Evolutionary conservation across 2,888 invertebrate genomes (phyloP).

Genomic region (Tetragonula carbonaria): DNA sequence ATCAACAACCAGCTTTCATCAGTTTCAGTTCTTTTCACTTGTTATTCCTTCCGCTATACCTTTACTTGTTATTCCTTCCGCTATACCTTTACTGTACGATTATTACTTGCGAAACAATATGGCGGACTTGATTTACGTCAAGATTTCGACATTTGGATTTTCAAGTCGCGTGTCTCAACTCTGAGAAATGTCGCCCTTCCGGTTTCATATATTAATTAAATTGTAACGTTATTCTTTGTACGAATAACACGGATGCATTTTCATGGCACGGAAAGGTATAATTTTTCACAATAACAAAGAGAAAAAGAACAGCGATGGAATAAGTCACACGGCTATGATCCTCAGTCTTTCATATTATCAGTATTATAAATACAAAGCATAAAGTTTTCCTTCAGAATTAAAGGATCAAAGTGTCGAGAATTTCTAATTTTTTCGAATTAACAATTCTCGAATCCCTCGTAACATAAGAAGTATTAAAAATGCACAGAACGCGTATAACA

Average conservation of each 20-base stretch:
- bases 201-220: not conserved
- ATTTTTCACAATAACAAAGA: not conserved
- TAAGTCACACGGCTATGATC: not conserved
- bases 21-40: not conserved
- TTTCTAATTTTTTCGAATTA: too few species aligned
- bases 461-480: too few species aligned
- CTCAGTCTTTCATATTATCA: not conserved
- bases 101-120: not conserved
- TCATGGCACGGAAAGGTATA: not conserved
- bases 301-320: not conserved
- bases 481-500: too few species aligned
- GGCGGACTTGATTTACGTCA: not conserved
- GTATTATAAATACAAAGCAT: not conserved
- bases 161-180: not conserved
- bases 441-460: not conserved
- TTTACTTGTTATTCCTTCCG: not conserved
- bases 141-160: not conserved
- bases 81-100: not conserved
- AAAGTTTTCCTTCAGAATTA: not conserved
- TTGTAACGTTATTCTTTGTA: not conserved
- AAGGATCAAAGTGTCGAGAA: not conserved
- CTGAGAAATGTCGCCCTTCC: not conserved
- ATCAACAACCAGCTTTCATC: not conserved
- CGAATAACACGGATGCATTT: too few species aligned
- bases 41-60: not conserved